Percentiles rank a stretch among this genome's conserved stretches.
Conservation (phyloP, 2,113 vertebrate species). For the Mormoops blainvillei region DNA sequence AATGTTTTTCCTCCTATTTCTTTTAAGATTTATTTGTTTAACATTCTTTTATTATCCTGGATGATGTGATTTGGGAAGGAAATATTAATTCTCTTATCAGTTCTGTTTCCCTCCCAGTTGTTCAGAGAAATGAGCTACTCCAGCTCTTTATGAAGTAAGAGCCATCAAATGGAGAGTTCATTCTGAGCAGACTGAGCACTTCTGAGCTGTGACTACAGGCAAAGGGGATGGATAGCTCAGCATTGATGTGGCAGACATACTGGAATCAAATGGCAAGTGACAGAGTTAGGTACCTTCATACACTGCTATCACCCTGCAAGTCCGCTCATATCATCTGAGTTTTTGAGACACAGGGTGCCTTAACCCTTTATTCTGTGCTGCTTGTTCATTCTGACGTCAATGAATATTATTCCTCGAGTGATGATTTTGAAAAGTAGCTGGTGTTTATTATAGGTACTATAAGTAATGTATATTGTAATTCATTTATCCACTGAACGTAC, state of each 20-base stretch:
- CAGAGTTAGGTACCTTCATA: background rate
- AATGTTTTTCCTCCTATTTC: conserved; percentile 39
- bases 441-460: background rate
- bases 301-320: background rate
- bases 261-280: background rate
- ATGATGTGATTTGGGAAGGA: conserved; percentile 71
- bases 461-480: background rate
- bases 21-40: conserved; percentile 57
- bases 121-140: conserved; percentile 72
- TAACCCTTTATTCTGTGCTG: background rate
- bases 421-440: background rate
- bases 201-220: background rate
- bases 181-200: background rate
- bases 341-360: background rate
- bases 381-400: background rate
- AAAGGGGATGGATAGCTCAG: background rate
- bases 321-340: background rate
- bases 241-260: background rate
- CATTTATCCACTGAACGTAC: background rate
- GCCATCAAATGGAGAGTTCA: conserved; percentile 49
- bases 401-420: background rate
- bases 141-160: conserved; percentile 73
- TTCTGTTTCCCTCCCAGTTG: conserved; percentile 72
- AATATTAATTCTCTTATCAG: conserved; percentile 77
- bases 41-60: conserved; percentile 73